A percentile compares a stretch with the other conserved stretches of the same genome.
Evolutionary conservation across 2,797 vertebrate genomes (phyloP).

Genomic region (Garrulus glandarius): DNA sequence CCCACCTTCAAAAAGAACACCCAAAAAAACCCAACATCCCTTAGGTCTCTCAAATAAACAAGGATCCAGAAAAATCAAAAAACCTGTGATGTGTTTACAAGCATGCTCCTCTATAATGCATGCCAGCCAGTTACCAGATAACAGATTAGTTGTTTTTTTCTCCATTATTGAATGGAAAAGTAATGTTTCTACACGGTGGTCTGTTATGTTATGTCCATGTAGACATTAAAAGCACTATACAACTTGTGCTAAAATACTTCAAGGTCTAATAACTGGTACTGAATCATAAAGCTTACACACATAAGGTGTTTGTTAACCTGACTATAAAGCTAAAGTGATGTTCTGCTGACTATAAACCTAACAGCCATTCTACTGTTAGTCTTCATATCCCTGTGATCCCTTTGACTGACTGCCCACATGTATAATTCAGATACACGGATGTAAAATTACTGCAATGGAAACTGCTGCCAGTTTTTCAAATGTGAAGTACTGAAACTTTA

Average conservation of each 20-base stretch:
- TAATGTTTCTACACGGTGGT: background rate
- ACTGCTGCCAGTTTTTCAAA: background rate
- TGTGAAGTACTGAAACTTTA: background rate
- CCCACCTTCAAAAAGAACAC: background rate
- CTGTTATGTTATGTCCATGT: background rate
- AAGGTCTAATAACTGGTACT: background rate
- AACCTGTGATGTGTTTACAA: background rate
- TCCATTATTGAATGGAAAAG: background rate
- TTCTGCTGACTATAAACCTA: background rate
- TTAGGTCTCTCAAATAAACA: background rate
- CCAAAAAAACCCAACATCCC: accelerated
- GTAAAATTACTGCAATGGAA: background rate
- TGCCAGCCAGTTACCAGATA: background rate
- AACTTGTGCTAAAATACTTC: background rate
- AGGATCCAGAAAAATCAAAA: background rate
- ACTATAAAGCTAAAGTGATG: background rate
- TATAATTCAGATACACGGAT: background rate
- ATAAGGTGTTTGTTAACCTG: background rate
- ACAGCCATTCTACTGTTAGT: background rate
- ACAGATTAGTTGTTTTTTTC: background rate
- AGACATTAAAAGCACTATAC: background rate
- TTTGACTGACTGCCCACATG: background rate
- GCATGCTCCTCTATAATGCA: background rate
- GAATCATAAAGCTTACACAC: background rate
- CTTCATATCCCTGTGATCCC: background rate